phyloP scores from a whole-genome alignment of 2,888 invertebrate genomes.

The Melanotus villosus region DNA sequence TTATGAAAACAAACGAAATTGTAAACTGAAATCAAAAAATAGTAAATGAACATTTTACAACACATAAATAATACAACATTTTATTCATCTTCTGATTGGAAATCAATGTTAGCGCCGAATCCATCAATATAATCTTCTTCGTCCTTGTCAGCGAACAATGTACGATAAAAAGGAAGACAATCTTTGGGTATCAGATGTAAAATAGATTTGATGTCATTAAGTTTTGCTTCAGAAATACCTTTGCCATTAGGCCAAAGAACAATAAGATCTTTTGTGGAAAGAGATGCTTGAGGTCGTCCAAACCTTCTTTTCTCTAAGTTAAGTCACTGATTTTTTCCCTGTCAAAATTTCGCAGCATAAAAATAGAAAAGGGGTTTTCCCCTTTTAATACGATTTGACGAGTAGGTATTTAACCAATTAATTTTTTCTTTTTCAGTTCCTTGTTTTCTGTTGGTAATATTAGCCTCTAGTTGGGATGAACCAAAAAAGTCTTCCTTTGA shows the following conservation, averaged over 20 bases:
- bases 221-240: constrained; percentile 2
- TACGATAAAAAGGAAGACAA: not conserved
- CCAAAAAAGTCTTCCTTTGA: constrained; percentile 6
- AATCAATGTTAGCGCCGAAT: not conserved
- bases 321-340: not conserved
- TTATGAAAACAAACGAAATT: not conserved
- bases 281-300: not conserved
- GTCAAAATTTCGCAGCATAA: constrained; percentile 15
- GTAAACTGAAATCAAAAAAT: not conserved
- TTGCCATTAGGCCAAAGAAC: not conserved
- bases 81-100: constrained; percentile 2
- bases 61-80: not conserved
- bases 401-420: constrained; percentile 13
- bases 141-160: not conserved
- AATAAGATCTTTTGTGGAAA: constrained; percentile 8
- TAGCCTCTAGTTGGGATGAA: not conserved
- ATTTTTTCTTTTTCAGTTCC: not conserved
- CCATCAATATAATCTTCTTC: constrained; percentile 11
- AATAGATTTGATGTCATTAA: constrained; percentile 13
- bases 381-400: not conserved
- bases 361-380: constrained; percentile 10
- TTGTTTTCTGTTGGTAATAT: not conserved
- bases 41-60: not conserved
- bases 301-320: not conserved
- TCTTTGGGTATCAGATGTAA: constrained; percentile 12